Evolutionary conservation across 2,113 vertebrate genomes (phyloP).

Genomic region (Dicentrarchus labrax): DNA sequence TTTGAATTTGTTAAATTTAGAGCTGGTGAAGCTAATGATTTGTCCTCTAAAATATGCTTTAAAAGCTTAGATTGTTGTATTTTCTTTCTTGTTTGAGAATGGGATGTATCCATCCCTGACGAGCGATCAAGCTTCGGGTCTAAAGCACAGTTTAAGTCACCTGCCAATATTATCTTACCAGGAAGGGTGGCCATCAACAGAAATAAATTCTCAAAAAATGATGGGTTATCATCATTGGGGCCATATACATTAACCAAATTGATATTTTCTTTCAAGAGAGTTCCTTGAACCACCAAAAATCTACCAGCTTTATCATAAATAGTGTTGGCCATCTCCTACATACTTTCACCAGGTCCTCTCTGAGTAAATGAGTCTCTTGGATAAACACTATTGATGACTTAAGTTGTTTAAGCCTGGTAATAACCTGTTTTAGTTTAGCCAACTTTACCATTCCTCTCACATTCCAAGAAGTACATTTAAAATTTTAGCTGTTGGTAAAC

Average conservation of each 20-base stretch:
- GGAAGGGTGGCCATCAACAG: too few relatives aligned
- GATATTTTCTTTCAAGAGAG: too few relatives aligned
- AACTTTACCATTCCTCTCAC: slow-evolving; percentile 1
- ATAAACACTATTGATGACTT: slow-evolving; percentile 13
- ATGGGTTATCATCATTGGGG: too few relatives aligned
- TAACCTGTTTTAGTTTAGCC: slow-evolving; percentile 6
- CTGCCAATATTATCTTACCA: too few relatives aligned
- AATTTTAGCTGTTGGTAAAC: too few relatives aligned
- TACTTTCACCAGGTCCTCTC: slow-evolving; percentile 6
- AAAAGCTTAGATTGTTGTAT: not conserved
- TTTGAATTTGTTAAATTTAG: not conserved
- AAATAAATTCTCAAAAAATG: too few relatives aligned
- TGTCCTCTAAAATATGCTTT: not conserved
- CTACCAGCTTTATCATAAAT: too few relatives aligned
- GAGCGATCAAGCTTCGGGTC: too few relatives aligned
- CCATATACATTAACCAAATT: too few relatives aligned
- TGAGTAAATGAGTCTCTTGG: slow-evolving; percentile 12
- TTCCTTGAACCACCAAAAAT: too few relatives aligned
- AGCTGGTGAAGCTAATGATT: not conserved
- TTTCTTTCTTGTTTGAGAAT: not conserved
- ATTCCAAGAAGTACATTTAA: slow-evolving; percentile 16
- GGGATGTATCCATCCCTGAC: too few relatives aligned
- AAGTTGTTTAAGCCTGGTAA: slow-evolving; percentile 14
- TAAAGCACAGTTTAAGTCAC: too few relatives aligned
- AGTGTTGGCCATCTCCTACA: slow-evolving; percentile 10